Conservation (phyloP, 2,888 invertebrate genomes). For the Saturnia japonica region DNA sequence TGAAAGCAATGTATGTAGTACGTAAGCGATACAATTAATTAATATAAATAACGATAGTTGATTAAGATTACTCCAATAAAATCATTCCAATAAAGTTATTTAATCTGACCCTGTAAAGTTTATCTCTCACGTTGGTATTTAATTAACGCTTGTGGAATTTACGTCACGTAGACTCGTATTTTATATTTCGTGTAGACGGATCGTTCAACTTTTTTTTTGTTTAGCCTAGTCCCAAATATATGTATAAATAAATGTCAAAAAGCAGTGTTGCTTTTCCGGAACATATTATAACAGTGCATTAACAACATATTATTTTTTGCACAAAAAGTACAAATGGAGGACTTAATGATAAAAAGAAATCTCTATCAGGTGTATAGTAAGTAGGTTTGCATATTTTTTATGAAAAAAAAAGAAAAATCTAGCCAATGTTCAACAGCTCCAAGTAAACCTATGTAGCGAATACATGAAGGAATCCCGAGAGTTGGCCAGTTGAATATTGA, state of each 20-base stretch:
- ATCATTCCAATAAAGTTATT: slow-evolving; percentile 13
- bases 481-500: no score
- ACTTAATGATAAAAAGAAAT: no score
- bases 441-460: no score
- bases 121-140: slow-evolving; percentile 14
- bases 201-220: not conserved
- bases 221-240: not conserved
- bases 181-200: not conserved
- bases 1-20: not conserved
- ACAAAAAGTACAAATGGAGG: no score
- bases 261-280: not conserved
- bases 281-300: no score
- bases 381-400: no score
- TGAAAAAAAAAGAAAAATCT: no score
- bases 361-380: no score
- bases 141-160: slow-evolving; percentile 15
- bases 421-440: no score
- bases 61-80: slow-evolving; percentile 14
- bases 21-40: slow-evolving; percentile 7
- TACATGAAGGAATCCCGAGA: no score
- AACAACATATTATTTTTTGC: no score
- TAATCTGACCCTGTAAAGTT: slow-evolving; percentile 3
- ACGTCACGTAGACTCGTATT: not conserved
- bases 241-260: not conserved
- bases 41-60: slow-evolving; percentile 15